Evolutionary conservation across 2,113 vertebrate genomes (phyloP).

Genomic region (Crotalus helleri): DNA sequence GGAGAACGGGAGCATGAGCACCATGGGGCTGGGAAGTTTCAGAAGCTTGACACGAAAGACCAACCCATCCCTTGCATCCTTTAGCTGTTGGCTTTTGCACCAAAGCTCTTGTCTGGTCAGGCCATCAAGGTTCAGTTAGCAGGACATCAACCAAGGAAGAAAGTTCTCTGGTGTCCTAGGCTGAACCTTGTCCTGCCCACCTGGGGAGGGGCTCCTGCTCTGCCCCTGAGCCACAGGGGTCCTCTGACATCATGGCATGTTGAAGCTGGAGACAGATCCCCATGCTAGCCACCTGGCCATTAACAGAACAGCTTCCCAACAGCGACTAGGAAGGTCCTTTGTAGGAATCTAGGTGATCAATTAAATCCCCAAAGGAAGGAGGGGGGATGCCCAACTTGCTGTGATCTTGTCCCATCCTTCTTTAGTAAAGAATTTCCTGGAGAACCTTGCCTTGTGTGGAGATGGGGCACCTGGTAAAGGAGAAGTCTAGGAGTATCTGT

Average conservation of each 20-base stretch:
- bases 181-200: not conserved
- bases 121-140: not conserved
- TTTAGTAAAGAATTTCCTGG: not conserved
- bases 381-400: not conserved
- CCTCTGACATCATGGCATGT: not conserved
- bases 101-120: not conserved
- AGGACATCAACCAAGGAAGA: not conserved
- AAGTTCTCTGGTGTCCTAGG: too few relatives aligned
- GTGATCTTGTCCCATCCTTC: not conserved
- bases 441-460: not conserved
- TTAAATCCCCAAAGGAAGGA: not conserved
- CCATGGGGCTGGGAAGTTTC: not conserved
- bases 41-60: not conserved
- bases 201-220: not conserved
- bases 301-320: not conserved
- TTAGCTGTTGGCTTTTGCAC: too few relatives aligned
- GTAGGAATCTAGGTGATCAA: not conserved
- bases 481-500: not conserved
- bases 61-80: not conserved
- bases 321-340: not conserved
- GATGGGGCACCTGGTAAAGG: not conserved
- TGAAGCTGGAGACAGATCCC: not conserved
- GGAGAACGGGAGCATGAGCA: not conserved
- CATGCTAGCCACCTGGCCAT: not conserved
- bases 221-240: not conserved